These are phyloP conservation scores for Fissipunctia ypsillon DNA, from an alignment of 2,888 invertebrate species.

Conservation along the genomic window DNA sequence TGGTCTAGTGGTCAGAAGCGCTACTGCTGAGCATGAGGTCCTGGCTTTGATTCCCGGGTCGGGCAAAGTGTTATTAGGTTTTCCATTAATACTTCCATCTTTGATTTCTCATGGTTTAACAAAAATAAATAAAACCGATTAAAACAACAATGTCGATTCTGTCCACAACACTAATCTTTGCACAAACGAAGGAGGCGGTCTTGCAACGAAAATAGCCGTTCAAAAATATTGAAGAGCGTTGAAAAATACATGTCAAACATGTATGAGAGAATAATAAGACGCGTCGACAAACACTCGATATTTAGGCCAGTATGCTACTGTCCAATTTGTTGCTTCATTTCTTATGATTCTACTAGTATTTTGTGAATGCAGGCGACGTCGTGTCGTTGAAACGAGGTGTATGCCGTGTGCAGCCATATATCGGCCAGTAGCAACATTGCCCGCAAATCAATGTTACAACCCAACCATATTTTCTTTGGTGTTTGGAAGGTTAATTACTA, in stretches of 20 bases:
- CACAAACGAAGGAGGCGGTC: conserved; percentile 79
- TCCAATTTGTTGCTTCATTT: conserved; percentile 67
- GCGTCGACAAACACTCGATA: conserved; percentile 83
- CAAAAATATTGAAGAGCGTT: conserved; percentile 88
- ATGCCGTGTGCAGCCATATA: too few relatives aligned
- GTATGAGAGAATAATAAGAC: conserved; percentile 84
- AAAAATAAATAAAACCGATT: not conserved
- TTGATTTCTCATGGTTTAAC: not conserved
- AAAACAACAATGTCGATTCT: conserved; percentile 52
- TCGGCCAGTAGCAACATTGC: too few relatives aligned
- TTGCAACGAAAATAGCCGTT: conserved; percentile 84
- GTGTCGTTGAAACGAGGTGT: conserved; percentile 34
- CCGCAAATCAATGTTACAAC: too few relatives aligned
- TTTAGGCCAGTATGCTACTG: conserved; percentile 73
- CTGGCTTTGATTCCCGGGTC: too few relatives aligned
- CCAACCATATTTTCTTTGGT: too few relatives aligned
- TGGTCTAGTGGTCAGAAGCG: too few relatives aligned
- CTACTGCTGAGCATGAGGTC: too few relatives aligned
- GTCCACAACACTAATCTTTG: conserved; percentile 74
- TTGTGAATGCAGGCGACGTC: conserved; percentile 36
- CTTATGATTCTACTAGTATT: conserved; percentile 38
- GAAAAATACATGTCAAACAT: conserved; percentile 88
- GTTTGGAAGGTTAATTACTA: too few relatives aligned
- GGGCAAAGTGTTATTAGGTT: too few relatives aligned
- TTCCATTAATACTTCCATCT: accelerated